Conservation (phyloP, 2,888 invertebrate species). For the Latheticus oryzae region DNA sequence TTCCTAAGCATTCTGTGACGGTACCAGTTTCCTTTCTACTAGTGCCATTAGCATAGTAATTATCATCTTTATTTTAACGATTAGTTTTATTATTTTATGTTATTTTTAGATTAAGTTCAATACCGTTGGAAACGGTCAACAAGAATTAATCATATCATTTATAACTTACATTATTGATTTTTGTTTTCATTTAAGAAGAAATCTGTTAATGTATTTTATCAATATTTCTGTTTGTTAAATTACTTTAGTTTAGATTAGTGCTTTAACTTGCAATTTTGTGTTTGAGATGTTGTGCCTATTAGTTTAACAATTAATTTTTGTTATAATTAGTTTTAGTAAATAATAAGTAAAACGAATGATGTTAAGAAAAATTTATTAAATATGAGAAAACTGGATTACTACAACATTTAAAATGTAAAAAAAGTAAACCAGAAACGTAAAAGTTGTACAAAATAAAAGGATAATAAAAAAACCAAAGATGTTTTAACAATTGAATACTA, state of each 20-base stretch:
- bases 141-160: constrained; percentile 64
- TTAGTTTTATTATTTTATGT: constrained; percentile 40
- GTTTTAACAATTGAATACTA: constrained; percentile 39
- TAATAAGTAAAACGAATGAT: constrained; percentile 16
- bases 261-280: constrained; percentile 41
- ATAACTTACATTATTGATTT: constrained; percentile 49
- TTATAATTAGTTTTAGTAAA: not conserved
- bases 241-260: constrained; percentile 6
- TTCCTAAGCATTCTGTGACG: constrained; percentile 21
- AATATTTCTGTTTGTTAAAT: constrained; percentile 14
- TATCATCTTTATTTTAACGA: constrained; percentile 18
- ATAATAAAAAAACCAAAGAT: constrained; percentile 37
- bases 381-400: constrained; percentile 39
- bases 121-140: constrained; percentile 54
- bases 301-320: constrained; percentile 7
- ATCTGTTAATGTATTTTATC: constrained; percentile 42
- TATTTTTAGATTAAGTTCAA: constrained; percentile 47
- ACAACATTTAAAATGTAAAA: constrained; percentile 39
- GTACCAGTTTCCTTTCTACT: constrained; percentile 25
- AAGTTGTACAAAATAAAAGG: constrained; percentile 38
- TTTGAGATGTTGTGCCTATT: constrained; percentile 60
- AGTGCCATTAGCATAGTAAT: constrained; percentile 26
- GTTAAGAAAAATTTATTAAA: constrained; percentile 44
- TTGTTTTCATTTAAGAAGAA: constrained; percentile 7
- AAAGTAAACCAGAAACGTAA: constrained; percentile 34